Base-by-base conservation (phyloP, 1,140 invertebrate genomes). In the Mizuhopecten yessoensis region DNA sequence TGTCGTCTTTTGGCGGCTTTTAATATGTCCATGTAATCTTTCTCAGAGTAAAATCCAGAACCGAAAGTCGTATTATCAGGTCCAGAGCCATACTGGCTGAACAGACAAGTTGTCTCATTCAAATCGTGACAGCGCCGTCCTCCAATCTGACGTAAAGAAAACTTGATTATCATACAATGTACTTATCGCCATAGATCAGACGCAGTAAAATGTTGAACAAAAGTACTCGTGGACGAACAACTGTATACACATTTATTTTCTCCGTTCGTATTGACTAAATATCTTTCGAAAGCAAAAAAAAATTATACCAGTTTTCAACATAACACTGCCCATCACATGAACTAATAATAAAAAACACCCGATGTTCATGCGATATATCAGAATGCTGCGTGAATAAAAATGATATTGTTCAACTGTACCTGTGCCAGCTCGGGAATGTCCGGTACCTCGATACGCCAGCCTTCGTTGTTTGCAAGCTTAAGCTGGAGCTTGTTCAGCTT, bases 401-500 rank as follows among this genome's bases (percentile, higher is more conserved):
- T n/a, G n/a, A 75, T 1, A 75, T 29, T 75, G n/a, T 75, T 29
- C 57, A 34, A 29, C 34, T 42, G 87, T 87, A 96, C 95, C 91
- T 94, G n/a, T 33, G 95, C 95, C 17, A 96, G 90, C 90, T 96
- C 95, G 11, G 93, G 91, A 34, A 95, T 88, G 13, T 90, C 93
- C 1, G 93, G 91, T 29, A 95, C 95, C 45, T 95, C 93, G 1
- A 96, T 49, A 20, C 95, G 89, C 95, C 95, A 96, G 13, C 95
- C 95, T 89, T 96, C 95, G 88, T 96, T 95, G 45, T 96, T 95
- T 0, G 95, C 88, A 34, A 96, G 86, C 91, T 96, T 95, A 13
- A 95, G 90, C 87, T 96, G 95, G 13, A 96, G 93, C 36, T 92
- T 93, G 87, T 96, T 96, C 34, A 96, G 89, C 87, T 96, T 96